Evolutionary conservation across 1,140 invertebrate genomes (phyloP).

Genomic region (Hypsibius dujardini): DNA sequence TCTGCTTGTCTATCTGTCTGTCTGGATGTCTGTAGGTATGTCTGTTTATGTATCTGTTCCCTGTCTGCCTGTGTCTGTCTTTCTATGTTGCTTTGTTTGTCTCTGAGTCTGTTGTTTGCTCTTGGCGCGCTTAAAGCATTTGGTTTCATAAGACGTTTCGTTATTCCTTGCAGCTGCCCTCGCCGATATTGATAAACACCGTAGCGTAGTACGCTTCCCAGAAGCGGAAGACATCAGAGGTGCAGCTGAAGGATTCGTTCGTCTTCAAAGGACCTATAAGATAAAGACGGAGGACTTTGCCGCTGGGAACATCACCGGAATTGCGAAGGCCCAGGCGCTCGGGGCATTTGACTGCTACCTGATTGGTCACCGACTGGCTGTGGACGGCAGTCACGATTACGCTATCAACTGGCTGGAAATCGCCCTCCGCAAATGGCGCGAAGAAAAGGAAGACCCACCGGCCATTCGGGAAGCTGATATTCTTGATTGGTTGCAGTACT

Average conservation of each 20-base stretch:
- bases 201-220: slow-evolving; percentile 29
- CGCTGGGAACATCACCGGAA: background rate
- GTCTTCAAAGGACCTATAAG: slow-evolving; percentile 43
- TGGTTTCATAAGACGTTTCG: no score
- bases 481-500: slow-evolving; percentile 3
- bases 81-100: no score
- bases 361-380: slow-evolving; percentile 10
- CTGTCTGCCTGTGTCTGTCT: no score
- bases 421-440: background rate
- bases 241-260: slow-evolving; percentile 38
- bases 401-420: slow-evolving; percentile 7
- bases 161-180: background rate
- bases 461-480: background rate
- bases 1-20: no score
- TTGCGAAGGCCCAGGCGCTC: background rate
- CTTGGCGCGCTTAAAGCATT: no score
- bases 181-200: background rate
- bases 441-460: background rate
- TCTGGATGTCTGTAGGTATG: no score
- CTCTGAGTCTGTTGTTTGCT: no score
- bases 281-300: slow-evolving; percentile 24
- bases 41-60: no score
- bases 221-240: slow-evolving; percentile 39
- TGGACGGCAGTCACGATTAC: background rate
- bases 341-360: background rate